Base-by-base conservation (phyloP, 2,888 invertebrate genomes). In the Ametastegia equiseti region DNA sequence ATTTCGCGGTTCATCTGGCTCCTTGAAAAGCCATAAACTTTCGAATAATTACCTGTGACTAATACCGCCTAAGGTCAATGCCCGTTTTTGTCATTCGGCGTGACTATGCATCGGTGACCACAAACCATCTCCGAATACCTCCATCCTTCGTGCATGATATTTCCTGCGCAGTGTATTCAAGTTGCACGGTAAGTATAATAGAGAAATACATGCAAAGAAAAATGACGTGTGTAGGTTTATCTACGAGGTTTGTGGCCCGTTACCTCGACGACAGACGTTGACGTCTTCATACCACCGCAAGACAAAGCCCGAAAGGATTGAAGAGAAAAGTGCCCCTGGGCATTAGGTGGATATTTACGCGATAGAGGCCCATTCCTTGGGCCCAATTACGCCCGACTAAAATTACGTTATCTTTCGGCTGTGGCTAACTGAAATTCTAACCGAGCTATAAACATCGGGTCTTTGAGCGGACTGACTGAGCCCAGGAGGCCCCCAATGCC, bases 301-400 rank as follows among this genome's bases (percentile, higher is more conserved):
- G 78, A 78, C 78, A 60, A 60, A 60, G 60, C 57, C 60, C 30
- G 78, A 83, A 80, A 77, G 77, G 65, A 83, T 82, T 81, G 60
- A 80, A 81, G 80, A 50, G 81, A 75, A 87, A 86, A 88, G 88
- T 88, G 86, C 84, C 83, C 85, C 78, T 75, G 84, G 84, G 85
- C 89, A 88, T 90, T 90, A 89, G 85, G 80, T 75, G 84, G 83
- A 86, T 88, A 86, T 90, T 90, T 90, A 88, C 86, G 87, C 85
- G 86, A 78, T 85, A 81, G 80, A 82, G 81, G 84, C 83, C 81
- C 83, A 82, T 82, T 83, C 80, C 78, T 84, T 9, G 84, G 86
- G 84, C 81, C 84, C 87, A 87, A 90, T 90, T 88, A 88, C 86
- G 83, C 78, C 83, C 84, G 82, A 81, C 83, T 85, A 84, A 87